Evolutionary conservation across 2,888 invertebrate species (phyloP), one percentile per base, ranked within the genome.

Genomic region (Hypomecis atomaria): DNA sequence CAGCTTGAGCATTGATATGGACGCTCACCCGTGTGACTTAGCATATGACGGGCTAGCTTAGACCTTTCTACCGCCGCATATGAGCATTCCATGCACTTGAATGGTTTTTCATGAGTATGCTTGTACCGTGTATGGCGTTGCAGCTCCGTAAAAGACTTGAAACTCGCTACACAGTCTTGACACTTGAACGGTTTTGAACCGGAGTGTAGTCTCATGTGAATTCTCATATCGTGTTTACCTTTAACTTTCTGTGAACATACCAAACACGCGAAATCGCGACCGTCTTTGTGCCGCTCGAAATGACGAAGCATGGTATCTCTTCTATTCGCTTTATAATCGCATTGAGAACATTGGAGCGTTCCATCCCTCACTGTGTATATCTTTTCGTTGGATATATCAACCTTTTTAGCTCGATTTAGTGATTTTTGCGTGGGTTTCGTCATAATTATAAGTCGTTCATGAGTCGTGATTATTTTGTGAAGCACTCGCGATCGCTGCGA

Each of bases 1-100:
- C 52, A 52, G 23, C 38, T 8, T 38, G 52, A 8, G 23, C 52
- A 52, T 52, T 52, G 38, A 23, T 23, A 34, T 0, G 38, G 13
- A 5, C 52, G 13, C 23, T 52, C 52, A 4, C 38, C 13, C 4
- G 52, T 52, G 40, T 52, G 52, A 6, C 38, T 4, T 23, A 4
- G 9, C 52, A 40, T 40, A 23, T 52, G 52, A 23, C 6, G 10
- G 1, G 5, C 42, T 8, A 47, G 47, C 10, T 47, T 47, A 1
- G 47, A 47, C 10, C 33, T 33, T 10, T 47, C 47, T 3, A 47
- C 34, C 10, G 47, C 33, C 0, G 47, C 47, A 6, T 47, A 47
- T 5, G 9, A 9, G 5, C 47, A 47, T 34, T 34, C 47, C 9
- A 33, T 33, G 11, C 47, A 47, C 11, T 47, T 47, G 8, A 10